A percentile compares a stretch with the other conserved stretches of the same genome.
Evolutionary conservation across 2,797 vertebrate species (phyloP).

Genomic region (Manis crassicaudata): DNA sequence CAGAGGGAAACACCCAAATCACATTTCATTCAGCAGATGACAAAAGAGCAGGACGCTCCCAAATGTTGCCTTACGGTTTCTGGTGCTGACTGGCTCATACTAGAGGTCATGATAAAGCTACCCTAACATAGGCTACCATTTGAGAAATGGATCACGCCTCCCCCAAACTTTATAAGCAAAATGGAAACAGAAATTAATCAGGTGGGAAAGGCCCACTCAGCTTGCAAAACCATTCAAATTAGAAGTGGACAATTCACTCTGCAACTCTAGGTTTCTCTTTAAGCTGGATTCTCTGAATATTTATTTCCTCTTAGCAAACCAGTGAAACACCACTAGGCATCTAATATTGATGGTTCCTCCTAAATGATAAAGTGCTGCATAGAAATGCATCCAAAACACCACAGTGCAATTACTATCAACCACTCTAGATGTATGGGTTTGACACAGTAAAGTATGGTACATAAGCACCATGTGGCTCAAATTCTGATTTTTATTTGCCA

Average conservation of each 20-base stretch:
- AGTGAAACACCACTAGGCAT: slow-evolving; percentile 78
- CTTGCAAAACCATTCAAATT: slow-evolving; percentile 52
- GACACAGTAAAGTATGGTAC: slow-evolving; percentile 87
- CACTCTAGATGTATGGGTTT: slow-evolving; percentile 83
- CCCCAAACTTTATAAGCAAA: slow-evolving; percentile 29
- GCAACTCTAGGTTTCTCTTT: slow-evolving; percentile 14
- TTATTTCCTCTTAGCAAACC: slow-evolving; percentile 80
- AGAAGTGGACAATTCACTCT: slow-evolving; percentile 71
- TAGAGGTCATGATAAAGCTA: not conserved
- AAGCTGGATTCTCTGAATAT: slow-evolving; percentile 65
- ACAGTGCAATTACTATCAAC: slow-evolving; percentile 85
- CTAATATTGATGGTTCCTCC: slow-evolving; percentile 81
- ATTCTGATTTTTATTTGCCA: slow-evolving; percentile 90
- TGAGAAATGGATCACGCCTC: slow-evolving; percentile 12
- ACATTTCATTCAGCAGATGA: not conserved
- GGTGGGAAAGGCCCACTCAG: slow-evolving; percentile 21
- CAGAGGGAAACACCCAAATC: not conserved
- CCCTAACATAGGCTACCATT: not conserved
- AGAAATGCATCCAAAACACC: slow-evolving; percentile 80
- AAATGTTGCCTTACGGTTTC: slow-evolving; percentile 21
- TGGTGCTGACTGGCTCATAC: not conserved
- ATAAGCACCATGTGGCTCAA: slow-evolving; percentile 89
- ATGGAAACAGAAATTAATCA: slow-evolving; percentile 53
- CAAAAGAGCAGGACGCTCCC: not conserved
- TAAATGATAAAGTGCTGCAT: slow-evolving; percentile 74